Conservation (phyloP, 2,888 invertebrate species). For the Clanis bilineata region DNA sequence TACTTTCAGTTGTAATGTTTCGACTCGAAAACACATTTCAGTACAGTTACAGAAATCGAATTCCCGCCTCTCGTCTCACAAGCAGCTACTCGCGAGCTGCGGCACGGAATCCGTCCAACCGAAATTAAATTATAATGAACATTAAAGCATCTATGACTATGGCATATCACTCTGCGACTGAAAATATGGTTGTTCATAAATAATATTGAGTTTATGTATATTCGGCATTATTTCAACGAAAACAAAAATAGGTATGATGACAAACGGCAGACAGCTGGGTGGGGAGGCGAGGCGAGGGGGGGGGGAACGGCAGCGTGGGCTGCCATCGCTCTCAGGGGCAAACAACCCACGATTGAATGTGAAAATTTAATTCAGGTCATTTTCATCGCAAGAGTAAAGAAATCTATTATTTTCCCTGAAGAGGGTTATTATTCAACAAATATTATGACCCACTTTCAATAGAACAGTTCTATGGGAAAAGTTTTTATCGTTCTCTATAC, state of each 20-base stretch:
- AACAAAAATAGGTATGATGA: slow-evolving; percentile 56
- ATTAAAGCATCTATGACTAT: no score
- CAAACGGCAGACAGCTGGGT: slow-evolving; percentile 43
- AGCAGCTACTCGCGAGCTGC: no score
- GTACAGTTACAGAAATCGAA: no score
- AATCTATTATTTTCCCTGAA: slow-evolving; percentile 71
- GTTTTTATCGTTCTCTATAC: neutral
- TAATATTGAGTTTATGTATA: slow-evolving; percentile 20
- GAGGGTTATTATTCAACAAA: slow-evolving; percentile 61
- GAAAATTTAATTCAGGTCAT: slow-evolving; percentile 79
- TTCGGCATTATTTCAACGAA: slow-evolving; percentile 27
- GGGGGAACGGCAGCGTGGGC: slow-evolving; percentile 38
- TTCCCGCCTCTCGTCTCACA: no score
- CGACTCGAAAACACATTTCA: no score
- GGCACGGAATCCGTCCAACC: no score
- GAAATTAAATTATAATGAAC: no score
- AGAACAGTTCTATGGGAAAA: neutral
- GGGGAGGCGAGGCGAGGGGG: slow-evolving; percentile 24
- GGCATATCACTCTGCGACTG: no score
- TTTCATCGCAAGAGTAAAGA: slow-evolving; percentile 63
- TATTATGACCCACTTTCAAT: slow-evolving; percentile 35
- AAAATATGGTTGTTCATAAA: slow-evolving; percentile 8
- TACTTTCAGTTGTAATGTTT: no score
- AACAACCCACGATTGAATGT: slow-evolving; percentile 76
- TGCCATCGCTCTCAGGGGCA: slow-evolving; percentile 69